Evolutionary conservation across 2,888 invertebrate genomes (phyloP).

Genomic region (Cheilosia impressa): DNA sequence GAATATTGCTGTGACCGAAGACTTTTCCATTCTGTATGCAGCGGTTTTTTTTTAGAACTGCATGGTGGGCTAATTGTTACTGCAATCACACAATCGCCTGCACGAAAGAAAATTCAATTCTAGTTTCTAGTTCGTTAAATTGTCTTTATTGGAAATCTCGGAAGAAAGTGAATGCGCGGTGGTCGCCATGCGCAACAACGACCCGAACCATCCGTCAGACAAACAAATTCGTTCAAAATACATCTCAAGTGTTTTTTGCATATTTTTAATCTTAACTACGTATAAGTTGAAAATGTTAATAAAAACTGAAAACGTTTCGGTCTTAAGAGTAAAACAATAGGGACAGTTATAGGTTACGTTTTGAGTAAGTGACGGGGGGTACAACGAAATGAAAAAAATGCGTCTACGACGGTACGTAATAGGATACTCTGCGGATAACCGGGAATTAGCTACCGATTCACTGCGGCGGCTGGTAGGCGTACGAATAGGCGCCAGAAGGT

Average conservation of each 20-base stretch:
- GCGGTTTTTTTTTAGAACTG: no score
- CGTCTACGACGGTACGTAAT: constrained; percentile 19
- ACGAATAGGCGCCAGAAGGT: constrained; percentile 90
- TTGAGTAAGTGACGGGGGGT: constrained; percentile 36
- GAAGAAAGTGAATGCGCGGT: constrained; percentile 42
- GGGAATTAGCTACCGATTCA: constrained; percentile 76
- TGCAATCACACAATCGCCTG: no score
- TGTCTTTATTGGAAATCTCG: constrained; percentile 72
- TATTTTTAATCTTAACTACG: constrained; percentile 67
- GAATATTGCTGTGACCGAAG: no score
- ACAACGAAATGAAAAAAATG: constrained; percentile 21
- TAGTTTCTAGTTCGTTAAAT: constrained; percentile 59
- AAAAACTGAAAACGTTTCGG: constrained; percentile 48
- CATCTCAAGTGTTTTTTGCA: constrained; percentile 50
- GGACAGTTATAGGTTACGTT: constrained; percentile 36
- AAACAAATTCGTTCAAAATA: constrained; percentile 52
- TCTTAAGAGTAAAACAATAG: constrained; percentile 56
- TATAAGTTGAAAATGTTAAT: constrained; percentile 54
- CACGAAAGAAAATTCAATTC: neutral
- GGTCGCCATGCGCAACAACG: constrained; percentile 30
- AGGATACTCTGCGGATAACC: constrained; percentile 34
- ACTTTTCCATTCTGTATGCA: no score
- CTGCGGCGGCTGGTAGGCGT: constrained; percentile 91
- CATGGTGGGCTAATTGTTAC: no score
- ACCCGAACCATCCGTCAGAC: constrained; percentile 32